A percentile compares a stretch with the other conserved stretches of the same genome.
Conservation (phyloP, 2,888 invertebrate species). For the Chromoteleia sp. region DNA sequence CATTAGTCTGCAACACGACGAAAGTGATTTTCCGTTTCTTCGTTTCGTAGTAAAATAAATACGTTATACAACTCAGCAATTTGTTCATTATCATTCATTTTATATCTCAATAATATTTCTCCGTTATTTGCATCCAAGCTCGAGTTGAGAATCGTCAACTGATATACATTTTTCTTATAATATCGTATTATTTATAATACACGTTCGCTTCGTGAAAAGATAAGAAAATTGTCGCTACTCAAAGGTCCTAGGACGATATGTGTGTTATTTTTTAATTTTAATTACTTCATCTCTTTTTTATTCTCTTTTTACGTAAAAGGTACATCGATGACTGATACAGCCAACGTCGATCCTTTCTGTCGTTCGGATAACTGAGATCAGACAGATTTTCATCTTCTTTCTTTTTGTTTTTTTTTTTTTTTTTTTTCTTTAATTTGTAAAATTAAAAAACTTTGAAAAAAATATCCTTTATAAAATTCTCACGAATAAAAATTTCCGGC, state of each 20-base stretch:
- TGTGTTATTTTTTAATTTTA: slow-evolving; percentile 60
- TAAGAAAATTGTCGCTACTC: slow-evolving; percentile 68
- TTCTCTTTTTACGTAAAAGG: slow-evolving; percentile 53
- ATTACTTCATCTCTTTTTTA: slow-evolving; percentile 24
- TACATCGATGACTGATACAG: slow-evolving; percentile 72
- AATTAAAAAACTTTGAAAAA: no score
- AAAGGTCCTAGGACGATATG: slow-evolving; percentile 75
- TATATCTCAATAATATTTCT: slow-evolving; percentile 34
- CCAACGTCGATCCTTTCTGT: slow-evolving; percentile 57
- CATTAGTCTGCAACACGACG: slow-evolving; percentile 67
- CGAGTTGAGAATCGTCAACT: slow-evolving; percentile 60
- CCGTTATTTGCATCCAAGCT: slow-evolving; percentile 54
- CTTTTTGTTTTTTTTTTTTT: no score
- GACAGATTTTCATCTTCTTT: slow-evolving; percentile 46
- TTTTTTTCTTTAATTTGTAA: no score
- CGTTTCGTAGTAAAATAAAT: slow-evolving; percentile 57
- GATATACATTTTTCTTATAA: slow-evolving; percentile 60
- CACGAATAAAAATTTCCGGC: no score
- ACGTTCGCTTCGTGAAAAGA: slow-evolving; percentile 58
- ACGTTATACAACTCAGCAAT: slow-evolving; percentile 46
- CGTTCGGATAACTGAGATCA: slow-evolving; percentile 56
- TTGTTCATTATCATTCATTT: slow-evolving; percentile 40
- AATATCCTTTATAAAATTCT: no score
- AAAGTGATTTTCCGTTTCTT: slow-evolving; percentile 61
- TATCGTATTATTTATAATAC: slow-evolving; percentile 57